phyloP scores from a whole-genome alignment of 2,113 vertebrate species.

The Chrysochloris asiatica region DNA sequence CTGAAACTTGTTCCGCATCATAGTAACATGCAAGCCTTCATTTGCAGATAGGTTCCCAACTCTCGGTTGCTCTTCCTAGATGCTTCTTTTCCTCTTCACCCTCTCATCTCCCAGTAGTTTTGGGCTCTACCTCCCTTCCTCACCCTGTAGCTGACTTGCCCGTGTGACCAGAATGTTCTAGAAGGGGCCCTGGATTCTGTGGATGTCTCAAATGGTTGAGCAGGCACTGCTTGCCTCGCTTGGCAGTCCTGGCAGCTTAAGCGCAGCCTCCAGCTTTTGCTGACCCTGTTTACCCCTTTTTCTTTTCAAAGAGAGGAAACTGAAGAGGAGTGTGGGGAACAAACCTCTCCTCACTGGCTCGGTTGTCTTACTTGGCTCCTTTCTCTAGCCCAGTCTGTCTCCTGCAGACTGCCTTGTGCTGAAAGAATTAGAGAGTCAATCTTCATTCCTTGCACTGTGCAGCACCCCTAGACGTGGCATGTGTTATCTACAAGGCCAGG shows the following conservation, averaged over 20 bases:
- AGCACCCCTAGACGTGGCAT: background rate
- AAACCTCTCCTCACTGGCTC: background rate
- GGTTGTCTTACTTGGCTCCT: background rate
- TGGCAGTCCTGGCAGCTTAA: background rate
- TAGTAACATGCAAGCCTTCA: background rate
- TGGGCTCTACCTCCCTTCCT: background rate
- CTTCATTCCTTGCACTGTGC: background rate
- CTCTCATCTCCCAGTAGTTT: background rate
- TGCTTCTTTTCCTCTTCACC: background rate
- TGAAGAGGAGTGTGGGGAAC: background rate
- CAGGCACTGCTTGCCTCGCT: background rate
- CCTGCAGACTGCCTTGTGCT: background rate
- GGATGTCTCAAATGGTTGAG: background rate
- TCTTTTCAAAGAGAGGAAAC: conserved; percentile 20
- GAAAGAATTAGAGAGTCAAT: background rate
- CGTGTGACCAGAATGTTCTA: background rate
- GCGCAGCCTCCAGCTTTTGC: conserved; percentile 24
- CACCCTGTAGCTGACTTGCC: background rate
- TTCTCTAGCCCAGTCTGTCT: background rate
- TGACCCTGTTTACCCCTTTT: conserved; percentile 40
- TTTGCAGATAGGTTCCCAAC: background rate
- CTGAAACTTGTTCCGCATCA: background rate
- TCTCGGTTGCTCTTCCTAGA: background rate
- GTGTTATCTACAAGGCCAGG: background rate
- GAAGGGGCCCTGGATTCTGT: background rate